Base-by-base conservation (phyloP, 2,888 invertebrate genomes). In the Caradrina kadenii region DNA sequence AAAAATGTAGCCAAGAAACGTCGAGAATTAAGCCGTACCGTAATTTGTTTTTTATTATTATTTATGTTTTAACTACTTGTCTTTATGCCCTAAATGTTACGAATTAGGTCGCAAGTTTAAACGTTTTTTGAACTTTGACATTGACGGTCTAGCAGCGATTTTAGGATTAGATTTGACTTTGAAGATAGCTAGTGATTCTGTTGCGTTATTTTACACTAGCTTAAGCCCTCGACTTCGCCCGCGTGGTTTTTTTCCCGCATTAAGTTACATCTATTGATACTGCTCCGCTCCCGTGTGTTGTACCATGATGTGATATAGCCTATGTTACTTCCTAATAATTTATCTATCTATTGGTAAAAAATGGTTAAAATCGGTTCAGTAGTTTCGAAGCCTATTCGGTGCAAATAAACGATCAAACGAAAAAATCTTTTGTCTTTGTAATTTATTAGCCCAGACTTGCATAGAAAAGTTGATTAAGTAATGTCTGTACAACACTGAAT, bases 121-220 rank as follows among this genome's bases (percentile, higher is more conserved):
- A 58, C 53, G 63, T 75, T 67, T 69, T 69, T 80, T 84, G 82
- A 87, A 86, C 86, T 82, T 83, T 83, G 83, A 84, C 86, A 82
- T 85, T 87, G 69, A 60, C 50, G 55, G 72, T 76, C 65, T 79
- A 76, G 74, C 71, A 77, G 60, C 49, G 49, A 76, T 80, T 84
- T 81, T 76, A 26, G 45, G 66, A 60, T 55, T 48, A 67, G n/a
- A 49, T 53, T 72, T 58, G 17, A 50, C 50, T 77, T 67, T 67
- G 22, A 49, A 64, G 39, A 39, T 48, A 39, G 31, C 8, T 55
- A 42, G 35, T 56, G 55, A 66, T 22, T 42, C 42, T 58, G 10
- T 53, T 21, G 45, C 11, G 58, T 50, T 49, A 49, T 49, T 55
- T 55, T 21, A 69, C 21, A 59, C 11, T 26, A 26, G 26, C 26